A percentile compares a stretch with the other conserved stretches of the same genome.
Conservation (phyloP, 1,140 invertebrate species). For the Drosophila baimaii region DNA sequence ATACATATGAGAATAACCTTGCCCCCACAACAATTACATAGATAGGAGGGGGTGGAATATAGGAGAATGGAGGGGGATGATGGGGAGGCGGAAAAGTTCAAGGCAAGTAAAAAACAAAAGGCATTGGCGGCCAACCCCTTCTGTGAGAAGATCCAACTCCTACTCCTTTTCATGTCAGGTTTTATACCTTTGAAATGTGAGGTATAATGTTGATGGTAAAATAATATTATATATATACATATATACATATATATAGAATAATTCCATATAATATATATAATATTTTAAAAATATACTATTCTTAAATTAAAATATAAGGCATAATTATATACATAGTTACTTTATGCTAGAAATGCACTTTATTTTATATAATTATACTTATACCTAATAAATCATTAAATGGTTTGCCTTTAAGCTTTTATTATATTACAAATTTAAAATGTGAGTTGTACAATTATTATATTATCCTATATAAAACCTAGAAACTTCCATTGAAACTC, state of each 20-base stretch:
- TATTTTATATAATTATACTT: too few species aligned
- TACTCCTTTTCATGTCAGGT: conserved; percentile 15
- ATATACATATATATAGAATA: background rate
- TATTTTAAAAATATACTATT: background rate
- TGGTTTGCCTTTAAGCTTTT: too few species aligned
- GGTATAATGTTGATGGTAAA: background rate
- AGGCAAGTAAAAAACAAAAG: conserved; percentile 72
- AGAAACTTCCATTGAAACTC: background rate
- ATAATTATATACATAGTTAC: too few species aligned
- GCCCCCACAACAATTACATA: conserved; percentile 47
- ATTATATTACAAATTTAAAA: too few species aligned
- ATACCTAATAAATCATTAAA: too few species aligned
- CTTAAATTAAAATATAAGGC: too few species aligned
- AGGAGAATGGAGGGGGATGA: background rate
- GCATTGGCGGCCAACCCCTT: conserved; percentile 36
- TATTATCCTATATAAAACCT: too few species aligned
- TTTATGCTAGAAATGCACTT: too few species aligned
- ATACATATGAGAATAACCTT: conserved; percentile 18
- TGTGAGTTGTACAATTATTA: too few species aligned
- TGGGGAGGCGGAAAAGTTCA: conserved; percentile 42
- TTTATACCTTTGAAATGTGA: background rate
- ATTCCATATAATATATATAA: background rate
- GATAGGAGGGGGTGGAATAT: background rate
- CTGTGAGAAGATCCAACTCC: conserved; percentile 8
- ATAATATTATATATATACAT: background rate